These are phyloP conservation scores for Malaclemys terrapin DNA, from an alignment of 2,113 vertebrate species.

Conservation along the genomic window DNA sequence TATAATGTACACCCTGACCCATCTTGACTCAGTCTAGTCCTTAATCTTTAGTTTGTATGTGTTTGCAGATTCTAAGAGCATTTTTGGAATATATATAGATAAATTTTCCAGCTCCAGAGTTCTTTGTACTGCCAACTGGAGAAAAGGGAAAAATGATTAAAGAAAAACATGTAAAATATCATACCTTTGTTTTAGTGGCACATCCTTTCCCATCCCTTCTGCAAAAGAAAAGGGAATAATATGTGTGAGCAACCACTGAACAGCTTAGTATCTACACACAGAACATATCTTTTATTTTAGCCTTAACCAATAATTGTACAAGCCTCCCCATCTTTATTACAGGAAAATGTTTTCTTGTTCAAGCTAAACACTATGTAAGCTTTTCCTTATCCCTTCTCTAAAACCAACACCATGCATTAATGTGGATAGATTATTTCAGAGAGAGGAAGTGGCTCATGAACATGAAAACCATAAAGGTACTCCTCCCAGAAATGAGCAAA, in stretches of 20 bases:
- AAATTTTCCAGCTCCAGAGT: not conserved
- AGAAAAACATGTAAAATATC: not conserved
- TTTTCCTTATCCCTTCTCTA: not conserved
- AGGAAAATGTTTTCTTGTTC: not conserved
- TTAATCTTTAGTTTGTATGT: not conserved
- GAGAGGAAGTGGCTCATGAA: not conserved
- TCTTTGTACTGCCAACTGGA: not conserved
- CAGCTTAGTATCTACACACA: not conserved
- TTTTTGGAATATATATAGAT: not conserved
- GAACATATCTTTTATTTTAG: not conserved
- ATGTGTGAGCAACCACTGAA: not conserved
- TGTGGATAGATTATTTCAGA: not conserved
- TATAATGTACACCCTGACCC: not conserved
- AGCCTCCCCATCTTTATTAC: not conserved
- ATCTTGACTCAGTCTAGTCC: not conserved
- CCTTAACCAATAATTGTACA: not conserved
- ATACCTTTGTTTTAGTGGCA: not conserved
- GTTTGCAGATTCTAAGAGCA: not conserved
- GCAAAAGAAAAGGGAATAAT: not conserved
- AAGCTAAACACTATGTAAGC: fast-evolving
- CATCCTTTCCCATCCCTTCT: not conserved
- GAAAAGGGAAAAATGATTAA: not conserved
- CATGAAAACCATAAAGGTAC: not conserved
- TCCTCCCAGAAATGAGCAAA: not conserved
- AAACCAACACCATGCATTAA: not conserved